Percentiles rank a stretch among this genome's conserved stretches.
phyloP scores from a whole-genome alignment of 2,797 vertebrate species.

The Pseudocheirus occidentalis region DNA sequence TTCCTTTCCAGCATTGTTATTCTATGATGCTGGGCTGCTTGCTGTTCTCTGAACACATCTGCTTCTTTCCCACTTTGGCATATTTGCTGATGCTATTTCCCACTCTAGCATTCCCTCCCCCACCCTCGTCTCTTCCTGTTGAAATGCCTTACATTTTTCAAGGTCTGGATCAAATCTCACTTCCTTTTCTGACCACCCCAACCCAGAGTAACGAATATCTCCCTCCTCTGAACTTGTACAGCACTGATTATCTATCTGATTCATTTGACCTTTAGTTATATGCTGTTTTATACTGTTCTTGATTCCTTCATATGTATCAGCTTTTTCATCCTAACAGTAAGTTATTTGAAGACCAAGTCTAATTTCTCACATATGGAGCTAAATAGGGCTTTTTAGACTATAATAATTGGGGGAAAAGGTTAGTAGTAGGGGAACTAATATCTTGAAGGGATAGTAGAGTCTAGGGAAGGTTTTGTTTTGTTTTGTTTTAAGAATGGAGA shows the following conservation, averaged over 20 bases:
- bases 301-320: not conserved
- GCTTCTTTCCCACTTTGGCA: not conserved
- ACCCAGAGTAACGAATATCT: not conserved
- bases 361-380: not conserved
- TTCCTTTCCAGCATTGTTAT: not conserved
- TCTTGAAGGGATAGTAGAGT: not conserved
- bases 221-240: not conserved
- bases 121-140: not conserved
- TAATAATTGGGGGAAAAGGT: not conserved
- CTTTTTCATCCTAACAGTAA: not conserved
- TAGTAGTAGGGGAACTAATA: not conserved
- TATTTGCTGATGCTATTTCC: not conserved
- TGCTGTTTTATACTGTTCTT: not conserved
- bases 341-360: not conserved
- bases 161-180: not conserved
- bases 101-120: not conserved
- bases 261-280: not conserved
- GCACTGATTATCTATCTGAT: not conserved
- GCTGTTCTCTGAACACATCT: not conserved
- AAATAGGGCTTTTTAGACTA: not conserved
- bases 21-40: not conserved
- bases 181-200: not conserved
- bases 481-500: not conserved
- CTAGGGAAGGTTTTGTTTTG: not conserved
- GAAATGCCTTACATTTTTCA: conserved; percentile 1